Evolutionary conservation across 1,140 invertebrate species (phyloP).

Genomic region (Drosophila aff.): DNA sequence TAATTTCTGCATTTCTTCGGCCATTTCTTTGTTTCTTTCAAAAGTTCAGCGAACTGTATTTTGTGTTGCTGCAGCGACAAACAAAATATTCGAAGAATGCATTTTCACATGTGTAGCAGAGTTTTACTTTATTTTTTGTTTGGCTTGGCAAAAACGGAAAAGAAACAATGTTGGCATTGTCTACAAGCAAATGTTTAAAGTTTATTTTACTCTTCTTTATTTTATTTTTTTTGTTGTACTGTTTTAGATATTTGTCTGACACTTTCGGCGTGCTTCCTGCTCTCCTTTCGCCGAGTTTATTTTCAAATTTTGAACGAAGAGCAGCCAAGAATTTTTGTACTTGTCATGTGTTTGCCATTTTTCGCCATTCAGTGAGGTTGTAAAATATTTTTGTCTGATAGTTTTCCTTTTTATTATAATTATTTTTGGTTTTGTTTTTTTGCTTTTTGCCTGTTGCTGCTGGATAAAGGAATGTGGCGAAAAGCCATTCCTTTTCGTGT

Average conservation of each 20-base stretch:
- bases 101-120: slow-evolving; percentile 18
- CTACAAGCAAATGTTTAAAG: slow-evolving; percentile 30
- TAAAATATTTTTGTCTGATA: slow-evolving; percentile 28
- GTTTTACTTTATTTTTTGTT: slow-evolving; percentile 19
- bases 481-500: neutral
- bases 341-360: slow-evolving; percentile 68
- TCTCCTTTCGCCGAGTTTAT: slow-evolving; percentile 47
- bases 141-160: slow-evolving; percentile 29
- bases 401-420: slow-evolving; percentile 4
- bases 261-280: slow-evolving; percentile 19
- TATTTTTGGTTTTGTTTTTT: neutral
- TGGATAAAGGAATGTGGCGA: slow-evolving; percentile 24
- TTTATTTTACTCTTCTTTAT: slow-evolving; percentile 2
- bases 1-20: neutral
- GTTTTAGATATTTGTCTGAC: slow-evolving; percentile 44
- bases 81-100: slow-evolving; percentile 51
- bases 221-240: slow-evolving; percentile 14
- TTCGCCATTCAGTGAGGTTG: slow-evolving; percentile 50
- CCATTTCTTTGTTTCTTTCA: slow-evolving; percentile 16
- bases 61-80: slow-evolving; percentile 26
- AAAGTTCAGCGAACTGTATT: slow-evolving; percentile 51
- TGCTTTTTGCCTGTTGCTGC: slow-evolving; percentile 21
- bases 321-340: slow-evolving; percentile 50
- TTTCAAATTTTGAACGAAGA: slow-evolving; percentile 59
- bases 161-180: slow-evolving; percentile 24